Evolutionary conservation across 2,113 vertebrate species (phyloP).

Genomic region (Gambusia affinis): DNA sequence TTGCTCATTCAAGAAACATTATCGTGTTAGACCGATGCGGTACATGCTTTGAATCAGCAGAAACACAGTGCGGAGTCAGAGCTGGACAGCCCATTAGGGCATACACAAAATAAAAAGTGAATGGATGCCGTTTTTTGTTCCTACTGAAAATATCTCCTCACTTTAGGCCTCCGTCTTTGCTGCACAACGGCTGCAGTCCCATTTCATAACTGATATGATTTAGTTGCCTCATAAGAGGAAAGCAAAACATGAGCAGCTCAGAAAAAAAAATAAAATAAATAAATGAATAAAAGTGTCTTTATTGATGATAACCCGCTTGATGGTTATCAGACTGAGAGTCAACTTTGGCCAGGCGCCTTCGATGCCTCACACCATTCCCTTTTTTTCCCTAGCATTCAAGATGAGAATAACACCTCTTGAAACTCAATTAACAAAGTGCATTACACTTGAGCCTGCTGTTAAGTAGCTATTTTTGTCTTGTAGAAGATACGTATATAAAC

Average conservation of each 20-base stretch:
- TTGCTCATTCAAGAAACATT: slow-evolving; percentile 47
- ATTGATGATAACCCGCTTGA: slow-evolving; percentile 47
- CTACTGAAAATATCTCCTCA: not conserved
- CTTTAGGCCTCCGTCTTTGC: not conserved
- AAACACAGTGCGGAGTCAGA: slow-evolving; percentile 4
- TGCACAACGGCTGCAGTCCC: slow-evolving; percentile 13
- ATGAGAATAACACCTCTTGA: slow-evolving; percentile 37
- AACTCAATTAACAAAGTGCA: slow-evolving; percentile 44
- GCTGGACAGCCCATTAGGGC: slow-evolving; percentile 22
- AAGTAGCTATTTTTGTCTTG: slow-evolving; percentile 39
- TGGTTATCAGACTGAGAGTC: slow-evolving; percentile 33
- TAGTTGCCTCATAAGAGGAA: slow-evolving; percentile 34
- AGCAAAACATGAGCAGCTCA: slow-evolving; percentile 32
- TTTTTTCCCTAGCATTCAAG: slow-evolving; percentile 19
- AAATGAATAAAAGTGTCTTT: slow-evolving; percentile 20
- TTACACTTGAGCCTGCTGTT: slow-evolving; percentile 41
- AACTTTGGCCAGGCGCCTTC: slow-evolving; percentile 9
- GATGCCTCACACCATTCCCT: not conserved
- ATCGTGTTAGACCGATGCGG: not conserved
- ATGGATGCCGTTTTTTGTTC: not conserved
- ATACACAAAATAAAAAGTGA: slow-evolving; percentile 2
- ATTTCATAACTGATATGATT: slow-evolving; percentile 11
- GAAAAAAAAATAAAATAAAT: no score
- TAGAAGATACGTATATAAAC: not conserved
- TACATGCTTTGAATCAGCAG: slow-evolving; percentile 38